A percentile compares a stretch with the other conserved stretches of the same genome.
phyloP scores from a whole-genome alignment of 2,797 vertebrate species.

The Labroides dimidiatus region DNA sequence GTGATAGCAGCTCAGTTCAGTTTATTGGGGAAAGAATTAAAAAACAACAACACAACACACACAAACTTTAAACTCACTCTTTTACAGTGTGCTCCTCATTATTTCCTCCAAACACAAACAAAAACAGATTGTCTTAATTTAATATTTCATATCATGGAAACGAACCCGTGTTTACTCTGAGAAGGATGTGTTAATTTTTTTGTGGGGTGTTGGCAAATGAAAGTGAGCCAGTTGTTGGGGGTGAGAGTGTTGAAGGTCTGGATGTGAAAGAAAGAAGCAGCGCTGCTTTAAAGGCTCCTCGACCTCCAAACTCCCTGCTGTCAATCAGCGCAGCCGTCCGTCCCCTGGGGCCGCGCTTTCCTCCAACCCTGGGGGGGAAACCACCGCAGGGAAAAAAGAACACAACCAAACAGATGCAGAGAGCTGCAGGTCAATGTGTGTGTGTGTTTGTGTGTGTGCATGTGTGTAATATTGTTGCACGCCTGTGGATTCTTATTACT shows the following conservation, averaged over 20 bases:
- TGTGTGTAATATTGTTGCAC: slow-evolving; percentile 46
- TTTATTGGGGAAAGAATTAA: slow-evolving; percentile 73
- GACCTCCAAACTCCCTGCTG: slow-evolving; percentile 86
- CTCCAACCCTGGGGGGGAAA: slow-evolving; percentile 54
- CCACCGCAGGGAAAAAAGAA: slow-evolving; percentile 62
- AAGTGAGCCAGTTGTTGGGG: slow-evolving; percentile 57
- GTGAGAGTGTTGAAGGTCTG: slow-evolving; percentile 59
- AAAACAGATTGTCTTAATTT: slow-evolving; percentile 49
- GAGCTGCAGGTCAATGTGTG: slow-evolving; percentile 71
- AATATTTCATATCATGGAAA: slow-evolving; percentile 47
- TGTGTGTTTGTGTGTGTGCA: slow-evolving; percentile 28
- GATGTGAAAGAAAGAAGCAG: slow-evolving; percentile 67
- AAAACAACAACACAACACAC: slow-evolving; percentile 38
- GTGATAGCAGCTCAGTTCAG: slow-evolving; percentile 52
- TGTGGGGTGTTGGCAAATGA: slow-evolving; percentile 45
- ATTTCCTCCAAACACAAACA: slow-evolving; percentile 51
- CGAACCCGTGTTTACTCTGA: slow-evolving; percentile 29
- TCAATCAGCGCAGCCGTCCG: slow-evolving; percentile 82
- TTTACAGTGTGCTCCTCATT: slow-evolving; percentile 46
- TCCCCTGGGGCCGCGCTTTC: slow-evolving; percentile 80
- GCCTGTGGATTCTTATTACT: slow-evolving; percentile 62
- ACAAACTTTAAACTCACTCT: slow-evolving; percentile 30
- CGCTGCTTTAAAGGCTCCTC: slow-evolving; percentile 81
- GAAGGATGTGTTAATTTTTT: slow-evolving; percentile 37
- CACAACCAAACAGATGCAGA: slow-evolving; percentile 78